Percentiles rank a stretch among this genome's conserved stretches.
Conservation (phyloP, 2,797 vertebrate genomes). For the Pseudopleuronectes americanus region DNA sequence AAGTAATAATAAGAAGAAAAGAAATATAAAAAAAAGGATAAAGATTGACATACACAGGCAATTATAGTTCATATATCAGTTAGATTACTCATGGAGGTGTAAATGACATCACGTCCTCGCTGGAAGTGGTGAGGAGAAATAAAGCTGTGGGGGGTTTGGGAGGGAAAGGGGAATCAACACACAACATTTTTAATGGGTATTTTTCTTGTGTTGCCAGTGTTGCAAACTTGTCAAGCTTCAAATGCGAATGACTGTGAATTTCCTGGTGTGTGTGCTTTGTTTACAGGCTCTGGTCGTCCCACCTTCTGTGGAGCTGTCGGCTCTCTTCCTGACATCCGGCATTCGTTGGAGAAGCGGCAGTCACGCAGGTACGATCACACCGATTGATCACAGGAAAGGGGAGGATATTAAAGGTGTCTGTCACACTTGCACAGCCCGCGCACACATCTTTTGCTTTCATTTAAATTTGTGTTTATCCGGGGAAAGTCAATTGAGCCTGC, state of each 20-base stretch:
- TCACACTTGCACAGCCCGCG: slow-evolving; percentile 67
- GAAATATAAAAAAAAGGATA: slow-evolving; percentile 10
- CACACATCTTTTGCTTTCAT: slow-evolving; percentile 59
- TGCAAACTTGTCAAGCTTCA: slow-evolving; percentile 72
- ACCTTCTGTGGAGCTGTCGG: slow-evolving; percentile 82
- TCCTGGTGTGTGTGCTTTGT: slow-evolving; percentile 82
- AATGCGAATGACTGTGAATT: slow-evolving; percentile 73
- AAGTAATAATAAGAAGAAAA: slow-evolving; percentile 23
- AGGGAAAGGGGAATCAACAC: neutral
- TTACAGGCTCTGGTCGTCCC: slow-evolving; percentile 81
- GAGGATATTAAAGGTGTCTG: slow-evolving; percentile 90
- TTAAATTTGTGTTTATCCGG: slow-evolving; percentile 50
- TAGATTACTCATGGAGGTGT: slow-evolving; percentile 48
- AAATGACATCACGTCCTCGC: slow-evolving; percentile 50
- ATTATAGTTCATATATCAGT: slow-evolving; percentile 54
- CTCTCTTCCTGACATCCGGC: slow-evolving; percentile 79
- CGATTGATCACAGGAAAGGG: slow-evolving; percentile 77
- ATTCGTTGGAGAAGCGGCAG: slow-evolving; percentile 68
- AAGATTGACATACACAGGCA: slow-evolving; percentile 47
- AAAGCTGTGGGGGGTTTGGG: slow-evolving; percentile 7
- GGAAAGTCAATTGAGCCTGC: slow-evolving; percentile 35
- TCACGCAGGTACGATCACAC: slow-evolving; percentile 82
- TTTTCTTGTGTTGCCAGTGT: slow-evolving; percentile 50
- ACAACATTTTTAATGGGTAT: slow-evolving; percentile 55
- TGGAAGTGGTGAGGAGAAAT: slow-evolving; percentile 60